Evolutionary conservation across 2,888 invertebrate genomes (phyloP), one percentile per base, ranked within the genome.

Genomic region (Drosophila colorata): DNA sequence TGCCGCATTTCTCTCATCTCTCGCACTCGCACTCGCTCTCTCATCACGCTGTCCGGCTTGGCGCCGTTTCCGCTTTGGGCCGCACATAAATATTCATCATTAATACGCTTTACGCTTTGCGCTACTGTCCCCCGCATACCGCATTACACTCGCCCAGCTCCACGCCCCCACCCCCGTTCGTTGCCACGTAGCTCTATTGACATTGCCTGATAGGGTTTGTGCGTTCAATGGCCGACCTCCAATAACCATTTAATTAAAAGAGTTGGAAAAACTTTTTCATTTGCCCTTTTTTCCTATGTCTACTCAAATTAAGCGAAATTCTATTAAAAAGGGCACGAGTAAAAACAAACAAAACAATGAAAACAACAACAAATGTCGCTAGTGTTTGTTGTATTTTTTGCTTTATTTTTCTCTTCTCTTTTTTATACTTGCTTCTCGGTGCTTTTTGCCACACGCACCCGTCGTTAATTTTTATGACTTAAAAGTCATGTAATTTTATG

Each of bases 1-100:
- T 88, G 87, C 88, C 80, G 67, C 88, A 64, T 58, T 81, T 78
- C 69, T 74, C 76, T 58, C 61, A 48, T 41, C 38, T 31, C 40
- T 47, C 41, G 46, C 33, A 28, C 20, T n/a, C 53, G 9, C 28
- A 2, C 28, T 31, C 23, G 14, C n/a, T 41, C 52, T 4, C 11
- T 38, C 63, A 61, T 58, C 47, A 20, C 40, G 52, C 38, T 49
- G 73, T 66, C 74, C 69, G 47, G 65, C 57, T 46, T 55, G 46
- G 61, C 43, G 51, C 53, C 57, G 77, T 65, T 87, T 82, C 89
- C 85, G 87, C 69, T 85, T 74, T 70, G 70, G 69, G 69, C 73
- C 75, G 74, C 78, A 80, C 89, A 86, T 88, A 86, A 86, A 86
- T 86, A 86, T 88, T 88, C 89, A 88, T 88, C 87, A 88, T 88